phyloP scores from a whole-genome alignment of 2,113 vertebrate species.

The Caracal caracal region DNA sequence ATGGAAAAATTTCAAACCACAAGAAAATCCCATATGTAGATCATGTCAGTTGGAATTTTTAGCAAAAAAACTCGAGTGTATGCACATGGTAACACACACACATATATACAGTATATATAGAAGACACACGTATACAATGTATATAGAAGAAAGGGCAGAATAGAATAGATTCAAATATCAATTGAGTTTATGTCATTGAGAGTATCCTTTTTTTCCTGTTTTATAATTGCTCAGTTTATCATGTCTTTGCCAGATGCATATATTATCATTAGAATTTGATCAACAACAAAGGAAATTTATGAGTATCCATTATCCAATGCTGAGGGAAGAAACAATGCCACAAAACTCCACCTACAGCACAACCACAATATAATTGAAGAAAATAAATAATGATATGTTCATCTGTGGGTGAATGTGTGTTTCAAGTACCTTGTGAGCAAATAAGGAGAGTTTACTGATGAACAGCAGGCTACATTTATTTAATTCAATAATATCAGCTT shows the following conservation, averaged over 20 bases:
- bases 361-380: not conserved
- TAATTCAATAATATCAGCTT: slow-evolving; percentile 31
- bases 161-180: not conserved
- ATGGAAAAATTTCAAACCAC: not conserved
- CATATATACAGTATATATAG: not conserved
- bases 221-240: slow-evolving; percentile 15
- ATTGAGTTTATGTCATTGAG: not conserved
- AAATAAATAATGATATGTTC: slow-evolving; percentile 37
- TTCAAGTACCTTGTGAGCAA: slow-evolving; percentile 7
- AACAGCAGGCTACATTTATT: not conserved
- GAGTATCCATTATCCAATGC: not conserved
- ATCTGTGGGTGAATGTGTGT: not conserved
- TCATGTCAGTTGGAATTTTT: not conserved
- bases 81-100: not conserved
- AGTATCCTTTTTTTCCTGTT: not conserved
- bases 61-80: not conserved
- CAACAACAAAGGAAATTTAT: not conserved
- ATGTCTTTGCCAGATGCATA: slow-evolving; percentile 13
- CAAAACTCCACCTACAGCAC: not conserved
- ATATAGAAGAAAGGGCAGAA: not conserved
- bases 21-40: not conserved
- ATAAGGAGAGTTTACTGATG: not conserved
- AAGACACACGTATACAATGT: not conserved
- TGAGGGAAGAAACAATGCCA: slow-evolving; percentile 14
- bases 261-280: not conserved